Evolutionary conservation across 2,888 invertebrate genomes (phyloP).

Genomic region (Melangyna quadrimaculata): DNA sequence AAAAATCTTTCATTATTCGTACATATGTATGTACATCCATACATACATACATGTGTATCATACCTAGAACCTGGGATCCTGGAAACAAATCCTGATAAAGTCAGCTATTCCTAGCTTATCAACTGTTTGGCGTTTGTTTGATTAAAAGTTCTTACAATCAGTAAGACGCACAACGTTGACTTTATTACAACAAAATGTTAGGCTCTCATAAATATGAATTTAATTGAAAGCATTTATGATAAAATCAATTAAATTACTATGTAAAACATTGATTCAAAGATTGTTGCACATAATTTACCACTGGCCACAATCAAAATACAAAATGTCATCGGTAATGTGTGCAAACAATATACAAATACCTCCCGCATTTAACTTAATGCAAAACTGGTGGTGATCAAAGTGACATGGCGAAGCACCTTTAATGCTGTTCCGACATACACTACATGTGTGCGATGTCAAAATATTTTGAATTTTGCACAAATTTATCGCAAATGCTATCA

Average conservation of each 20-base stretch:
- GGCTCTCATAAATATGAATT: no score
- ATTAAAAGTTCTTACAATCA: no score
- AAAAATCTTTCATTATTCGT: no score
- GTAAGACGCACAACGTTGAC: no score
- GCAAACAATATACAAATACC: conserved; percentile 29
- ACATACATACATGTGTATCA: no score
- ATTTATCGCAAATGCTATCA: conserved; percentile 80
- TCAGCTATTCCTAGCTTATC: no score
- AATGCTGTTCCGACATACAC: conserved; percentile 52
- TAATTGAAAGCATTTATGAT: background rate
- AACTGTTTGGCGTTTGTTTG: no score
- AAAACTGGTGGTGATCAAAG: conserved; percentile 53
- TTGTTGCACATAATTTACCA: conserved; percentile 34
- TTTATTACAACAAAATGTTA: no score
- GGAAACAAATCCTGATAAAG: no score
- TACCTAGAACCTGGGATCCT: no score
- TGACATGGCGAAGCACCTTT: conserved; percentile 61
- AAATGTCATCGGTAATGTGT: conserved; percentile 59
- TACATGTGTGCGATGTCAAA: conserved; percentile 58
- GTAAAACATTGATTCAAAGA: background rate
- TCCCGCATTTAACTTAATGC: conserved; percentile 29
- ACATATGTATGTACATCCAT: no score
- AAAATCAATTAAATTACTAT: background rate
- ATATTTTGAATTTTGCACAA: conserved; percentile 75
- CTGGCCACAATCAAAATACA: conserved; percentile 47